phyloP scores from a whole-genome alignment of 2,888 invertebrate species.

The Mystacides longicornis region DNA sequence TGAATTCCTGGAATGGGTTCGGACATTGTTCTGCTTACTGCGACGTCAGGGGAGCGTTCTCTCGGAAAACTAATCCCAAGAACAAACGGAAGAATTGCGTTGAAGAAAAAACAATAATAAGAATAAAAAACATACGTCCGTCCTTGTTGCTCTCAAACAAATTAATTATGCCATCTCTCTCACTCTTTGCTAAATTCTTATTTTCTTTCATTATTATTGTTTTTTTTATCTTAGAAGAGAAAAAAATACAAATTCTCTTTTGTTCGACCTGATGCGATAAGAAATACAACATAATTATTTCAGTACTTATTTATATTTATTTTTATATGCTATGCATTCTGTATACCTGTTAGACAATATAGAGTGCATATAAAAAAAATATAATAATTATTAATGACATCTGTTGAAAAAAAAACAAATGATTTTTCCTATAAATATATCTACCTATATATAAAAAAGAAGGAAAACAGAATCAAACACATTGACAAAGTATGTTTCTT shows the following conservation, averaged over 20 bases:
- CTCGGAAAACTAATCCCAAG: constrained; percentile 16
- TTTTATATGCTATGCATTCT: too few species aligned
- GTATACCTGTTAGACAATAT: too few species aligned
- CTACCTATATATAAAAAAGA: too few species aligned
- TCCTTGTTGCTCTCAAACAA: constrained; percentile 9
- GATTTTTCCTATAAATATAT: too few species aligned
- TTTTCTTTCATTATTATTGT: background rate
- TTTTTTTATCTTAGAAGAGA: background rate
- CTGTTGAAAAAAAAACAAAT: too few species aligned
- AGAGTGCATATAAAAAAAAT: too few species aligned
- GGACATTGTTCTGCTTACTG: background rate
- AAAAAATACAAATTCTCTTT: constrained; percentile 1
- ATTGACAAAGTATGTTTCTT: too few species aligned
- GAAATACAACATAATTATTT: too few species aligned
- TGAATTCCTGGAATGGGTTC: background rate
- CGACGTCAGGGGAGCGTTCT: constrained; percentile 2
- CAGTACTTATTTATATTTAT: too few species aligned
- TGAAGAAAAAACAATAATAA: constrained; percentile 19
- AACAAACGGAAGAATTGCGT: constrained; percentile 15
- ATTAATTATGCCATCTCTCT: background rate
- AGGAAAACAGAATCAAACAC: too few species aligned
- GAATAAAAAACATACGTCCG: constrained; percentile 3
- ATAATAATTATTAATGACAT: too few species aligned
- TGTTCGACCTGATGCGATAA: constrained; percentile 10
- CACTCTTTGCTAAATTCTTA: background rate